Percentiles rank a stretch among this genome's conserved stretches.
These are phyloP conservation scores for Oncorhynchus keta DNA, from an alignment of 2,113 vertebrate genomes.

Conservation along the genomic window DNA sequence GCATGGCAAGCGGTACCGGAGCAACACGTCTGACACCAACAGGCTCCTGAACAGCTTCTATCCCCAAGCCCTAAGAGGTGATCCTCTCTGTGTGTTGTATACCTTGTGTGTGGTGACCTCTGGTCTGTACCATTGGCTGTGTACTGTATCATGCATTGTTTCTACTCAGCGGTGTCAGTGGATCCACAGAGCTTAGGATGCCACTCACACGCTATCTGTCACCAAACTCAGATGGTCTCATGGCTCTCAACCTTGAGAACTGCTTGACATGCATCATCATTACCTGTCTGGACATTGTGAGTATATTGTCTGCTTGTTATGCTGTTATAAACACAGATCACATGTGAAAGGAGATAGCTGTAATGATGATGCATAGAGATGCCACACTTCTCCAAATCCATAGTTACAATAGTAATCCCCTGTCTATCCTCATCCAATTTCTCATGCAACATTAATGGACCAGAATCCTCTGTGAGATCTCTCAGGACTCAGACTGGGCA, in stretches of 20 bases:
- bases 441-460: slow-evolving; percentile 17
- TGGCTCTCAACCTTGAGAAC: too few species aligned
- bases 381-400: not conserved
- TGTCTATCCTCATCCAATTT: slow-evolving; percentile 6
- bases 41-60: too few species aligned
- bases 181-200: too few species aligned
- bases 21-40: too few species aligned
- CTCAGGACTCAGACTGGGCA: not conserved
- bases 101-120: not conserved
- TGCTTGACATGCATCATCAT: too few species aligned
- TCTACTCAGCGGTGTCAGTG: too few species aligned
- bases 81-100: not conserved
- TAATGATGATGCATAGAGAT: slow-evolving; percentile 2
- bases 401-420: slow-evolving; percentile 12
- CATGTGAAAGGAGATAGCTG: slow-evolving; percentile 6
- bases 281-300: not conserved
- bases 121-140: not conserved
- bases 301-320: slow-evolving; percentile 13
- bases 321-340: slow-evolving; percentile 21
- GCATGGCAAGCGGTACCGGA: too few species aligned
- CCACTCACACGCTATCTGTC: too few species aligned
- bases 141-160: not conserved
- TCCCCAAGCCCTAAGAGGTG: too few species aligned
- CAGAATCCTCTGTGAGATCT: not conserved
- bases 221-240: too few species aligned